These are phyloP conservation scores for Agrochola lota DNA, from an alignment of 2,888 invertebrate species.

Conservation along the genomic window DNA sequence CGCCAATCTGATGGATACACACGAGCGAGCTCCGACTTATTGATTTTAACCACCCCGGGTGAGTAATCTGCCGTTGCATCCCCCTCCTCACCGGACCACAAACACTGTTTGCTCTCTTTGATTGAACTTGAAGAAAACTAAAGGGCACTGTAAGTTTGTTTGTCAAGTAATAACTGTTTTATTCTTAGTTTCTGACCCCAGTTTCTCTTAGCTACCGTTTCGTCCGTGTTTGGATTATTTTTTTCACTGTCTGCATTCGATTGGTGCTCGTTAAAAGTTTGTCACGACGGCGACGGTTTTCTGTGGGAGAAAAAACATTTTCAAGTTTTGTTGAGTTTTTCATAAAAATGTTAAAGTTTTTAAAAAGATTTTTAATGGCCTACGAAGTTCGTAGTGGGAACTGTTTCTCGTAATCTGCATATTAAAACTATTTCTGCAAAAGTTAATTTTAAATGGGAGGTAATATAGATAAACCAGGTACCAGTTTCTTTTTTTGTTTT, in stretches of 20 bases:
- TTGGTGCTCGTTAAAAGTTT: conserved; percentile 79
- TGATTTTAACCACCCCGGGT: conserved; percentile 86
- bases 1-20: conserved; percentile 62
- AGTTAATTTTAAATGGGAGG: neutral
- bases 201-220: conserved; percentile 51
- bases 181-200: conserved; percentile 61
- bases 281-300: conserved; percentile 47
- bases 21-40: conserved; percentile 76
- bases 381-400: neutral
- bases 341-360: conserved; percentile 38
- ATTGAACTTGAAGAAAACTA: conserved; percentile 85
- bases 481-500: too few species aligned
- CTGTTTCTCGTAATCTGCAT: neutral
- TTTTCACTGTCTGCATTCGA: conserved; percentile 72
- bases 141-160: conserved; percentile 76
- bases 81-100: conserved; percentile 70
- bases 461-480: neutral
- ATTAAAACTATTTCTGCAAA: neutral
- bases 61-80: conserved; percentile 82
- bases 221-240: conserved; percentile 55
- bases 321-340: conserved; percentile 40
- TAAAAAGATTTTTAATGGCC: conserved; percentile 36
- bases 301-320: conserved; percentile 47
- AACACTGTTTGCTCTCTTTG: conserved; percentile 84
- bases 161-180: conserved; percentile 78